Evolutionary conservation across 2,797 vertebrate genomes (phyloP), one percentile per base, ranked within the genome.

Genomic region (Sebastes diaconus): DNA sequence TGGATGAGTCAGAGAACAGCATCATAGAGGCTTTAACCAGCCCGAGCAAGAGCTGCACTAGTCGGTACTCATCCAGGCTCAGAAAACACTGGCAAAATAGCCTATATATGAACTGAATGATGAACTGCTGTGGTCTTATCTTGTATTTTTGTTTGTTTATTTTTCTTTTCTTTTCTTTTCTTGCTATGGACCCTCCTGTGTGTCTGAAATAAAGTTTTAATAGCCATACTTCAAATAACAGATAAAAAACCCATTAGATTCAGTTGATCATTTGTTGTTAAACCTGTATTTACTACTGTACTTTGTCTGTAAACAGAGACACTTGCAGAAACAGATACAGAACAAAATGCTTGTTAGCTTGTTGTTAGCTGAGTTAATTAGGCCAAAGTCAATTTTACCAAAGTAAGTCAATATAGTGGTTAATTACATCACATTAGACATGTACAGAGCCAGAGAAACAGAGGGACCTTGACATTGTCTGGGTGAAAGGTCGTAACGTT

Each of bases 361-460:
- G 11, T 75, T 75, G 25, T 14, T 72, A 5, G 55, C n/a, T 27
- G 68, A 84, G 16, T 71, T 14, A 24, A 58, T 59, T 72, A 57
- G 22, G 54, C 12, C 57, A 54, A 68, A 66, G 8, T 64, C 34
- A 5, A 29, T 74, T 11, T 18, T 3, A 0, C 14, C 20, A 3
- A 71, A 65, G 29, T 80, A 30, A 16, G 36, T 58, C 20, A 22
- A 0, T 11, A 6, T 2, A 16, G 12, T 68, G 5, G 22, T n/a
- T 52, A 20, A 20, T 50, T 2, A 39, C 4, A n/a, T 30, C 6
- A 75, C 16, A 34, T 6, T 39, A 2, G 3, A 24, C 14, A 5
- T 6, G 2, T 9, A 14, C 13, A 2, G 55, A 34, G 13, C 5
- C 25, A 4, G 22, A 34, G 5, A 73, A 2, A 65, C 9, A 1